Percentiles rank a stretch among this genome's conserved stretches.
Evolutionary conservation across 2,888 invertebrate genomes (phyloP).

Genomic region (Chloroclysta siterata): DNA sequence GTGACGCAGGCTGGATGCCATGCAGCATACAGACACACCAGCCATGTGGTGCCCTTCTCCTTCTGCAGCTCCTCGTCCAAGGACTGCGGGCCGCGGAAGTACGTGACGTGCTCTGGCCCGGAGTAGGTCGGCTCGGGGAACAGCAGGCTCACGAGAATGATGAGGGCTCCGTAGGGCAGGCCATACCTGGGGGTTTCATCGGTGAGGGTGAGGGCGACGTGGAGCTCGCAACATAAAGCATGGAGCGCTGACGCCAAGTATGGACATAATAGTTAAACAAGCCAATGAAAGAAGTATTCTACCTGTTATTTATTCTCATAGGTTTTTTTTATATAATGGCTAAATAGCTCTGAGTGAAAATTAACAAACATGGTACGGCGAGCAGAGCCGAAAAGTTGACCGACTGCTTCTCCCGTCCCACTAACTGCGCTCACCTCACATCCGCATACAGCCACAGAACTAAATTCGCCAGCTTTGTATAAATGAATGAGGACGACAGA

Average conservation of each 20-base stretch:
- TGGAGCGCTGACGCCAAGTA: too few species aligned
- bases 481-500: conserved; percentile 96
- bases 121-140: conserved; percentile 96
- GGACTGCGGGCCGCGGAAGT: conserved; percentile 88
- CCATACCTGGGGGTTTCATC: conserved; percentile 84
- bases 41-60: conserved; percentile 90
- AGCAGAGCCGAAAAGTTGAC: too few species aligned
- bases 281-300: too few species aligned
- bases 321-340: too few species aligned
- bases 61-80: conserved; percentile 92
- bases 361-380: too few species aligned
- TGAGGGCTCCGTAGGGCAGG: conserved; percentile 90
- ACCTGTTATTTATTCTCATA: too few species aligned
- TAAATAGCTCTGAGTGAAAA: too few species aligned
- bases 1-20: conserved; percentile 99
- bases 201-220: too few species aligned
- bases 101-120: conserved; percentile 96
- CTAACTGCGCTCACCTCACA: conserved; percentile 69
- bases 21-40: conserved; percentile 96
- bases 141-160: conserved; percentile 90
- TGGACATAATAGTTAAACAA: too few species aligned
- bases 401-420: too few species aligned
- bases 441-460: conserved; percentile 97
- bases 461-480: conserved; percentile 96
- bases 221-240: too few species aligned